Conservation (phyloP, 2,797 vertebrate genomes). For the Scolopax bukidnonensis region DNA sequence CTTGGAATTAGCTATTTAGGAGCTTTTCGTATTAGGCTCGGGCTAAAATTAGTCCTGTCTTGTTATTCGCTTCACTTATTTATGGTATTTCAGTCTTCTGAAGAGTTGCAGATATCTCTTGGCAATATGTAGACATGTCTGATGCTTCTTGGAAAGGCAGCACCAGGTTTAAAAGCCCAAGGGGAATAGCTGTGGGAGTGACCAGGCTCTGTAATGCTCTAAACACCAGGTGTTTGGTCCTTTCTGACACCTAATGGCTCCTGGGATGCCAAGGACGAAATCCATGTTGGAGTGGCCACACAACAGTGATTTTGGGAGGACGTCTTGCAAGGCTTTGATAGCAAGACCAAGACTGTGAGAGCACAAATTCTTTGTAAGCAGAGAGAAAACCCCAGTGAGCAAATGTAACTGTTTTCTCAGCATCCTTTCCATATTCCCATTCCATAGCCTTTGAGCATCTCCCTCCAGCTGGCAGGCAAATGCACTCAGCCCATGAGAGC, state of each 20-base stretch:
- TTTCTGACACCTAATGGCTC: background rate
- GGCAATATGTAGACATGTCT: background rate
- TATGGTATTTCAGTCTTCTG: conserved; percentile 7
- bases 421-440: conserved; percentile 67
- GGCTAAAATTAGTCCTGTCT: conserved; percentile 20
- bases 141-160: conserved; percentile 3
- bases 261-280: background rate
- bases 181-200: background rate
- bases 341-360: background rate
- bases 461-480: conserved; percentile 61
- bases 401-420: conserved; percentile 61
- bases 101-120: background rate
- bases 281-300: background rate
- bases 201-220: background rate
- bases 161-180: background rate
- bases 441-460: conserved; percentile 54
- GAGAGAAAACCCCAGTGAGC: conserved; percentile 58
- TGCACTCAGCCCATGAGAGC: conserved; percentile 30
- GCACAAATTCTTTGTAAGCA: conserved; percentile 1
- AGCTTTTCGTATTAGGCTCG: background rate
- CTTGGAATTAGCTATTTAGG: background rate
- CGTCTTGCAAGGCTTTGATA: background rate
- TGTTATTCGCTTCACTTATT: conserved; percentile 11
- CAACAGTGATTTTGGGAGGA: background rate
- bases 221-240: background rate